Conservation (phyloP, 2,797 vertebrate species). For the Ctenosaura bakeri region DNA sequence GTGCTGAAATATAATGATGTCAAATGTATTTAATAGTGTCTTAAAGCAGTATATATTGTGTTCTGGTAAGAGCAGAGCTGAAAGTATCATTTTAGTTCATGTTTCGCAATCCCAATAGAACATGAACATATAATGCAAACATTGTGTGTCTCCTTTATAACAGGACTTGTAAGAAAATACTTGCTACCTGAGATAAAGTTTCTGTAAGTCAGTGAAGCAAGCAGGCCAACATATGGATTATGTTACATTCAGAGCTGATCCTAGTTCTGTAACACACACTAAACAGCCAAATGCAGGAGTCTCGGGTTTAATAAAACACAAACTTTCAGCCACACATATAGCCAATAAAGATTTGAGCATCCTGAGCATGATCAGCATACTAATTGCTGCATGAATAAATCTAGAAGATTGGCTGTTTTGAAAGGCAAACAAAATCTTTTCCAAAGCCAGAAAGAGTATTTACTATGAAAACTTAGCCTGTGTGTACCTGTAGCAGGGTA, state of each 20-base stretch:
- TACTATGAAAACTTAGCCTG: slow-evolving; percentile 45
- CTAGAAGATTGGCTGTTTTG: slow-evolving; percentile 61
- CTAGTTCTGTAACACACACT: slow-evolving; percentile 72
- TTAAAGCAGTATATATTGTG: slow-evolving; percentile 8
- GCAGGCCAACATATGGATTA: slow-evolving; percentile 70
- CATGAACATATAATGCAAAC: slow-evolving; percentile 62
- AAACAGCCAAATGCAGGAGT: slow-evolving; percentile 63
- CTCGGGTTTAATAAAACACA: slow-evolving; percentile 68
- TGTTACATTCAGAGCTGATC: slow-evolving; percentile 67
- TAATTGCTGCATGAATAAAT: slow-evolving; percentile 70
- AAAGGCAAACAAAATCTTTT: slow-evolving; percentile 74
- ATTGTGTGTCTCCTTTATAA: slow-evolving; percentile 62
- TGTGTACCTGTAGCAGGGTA: slow-evolving; percentile 30
- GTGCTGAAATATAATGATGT: background rate
- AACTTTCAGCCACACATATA: slow-evolving; percentile 58
- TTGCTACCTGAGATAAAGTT: slow-evolving; percentile 76
- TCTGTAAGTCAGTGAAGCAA: slow-evolving; percentile 69
- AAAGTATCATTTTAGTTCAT: background rate
- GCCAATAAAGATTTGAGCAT: slow-evolving; percentile 69
- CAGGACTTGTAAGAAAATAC: slow-evolving; percentile 68
- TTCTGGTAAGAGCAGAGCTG: background rate
- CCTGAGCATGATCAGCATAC: slow-evolving; percentile 69
- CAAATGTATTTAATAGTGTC: background rate
- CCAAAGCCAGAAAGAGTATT: slow-evolving; percentile 60
- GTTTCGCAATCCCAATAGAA: slow-evolving; percentile 34